Conservation (phyloP, 2,888 invertebrate species). For the Crocallis elinguaria region DNA sequence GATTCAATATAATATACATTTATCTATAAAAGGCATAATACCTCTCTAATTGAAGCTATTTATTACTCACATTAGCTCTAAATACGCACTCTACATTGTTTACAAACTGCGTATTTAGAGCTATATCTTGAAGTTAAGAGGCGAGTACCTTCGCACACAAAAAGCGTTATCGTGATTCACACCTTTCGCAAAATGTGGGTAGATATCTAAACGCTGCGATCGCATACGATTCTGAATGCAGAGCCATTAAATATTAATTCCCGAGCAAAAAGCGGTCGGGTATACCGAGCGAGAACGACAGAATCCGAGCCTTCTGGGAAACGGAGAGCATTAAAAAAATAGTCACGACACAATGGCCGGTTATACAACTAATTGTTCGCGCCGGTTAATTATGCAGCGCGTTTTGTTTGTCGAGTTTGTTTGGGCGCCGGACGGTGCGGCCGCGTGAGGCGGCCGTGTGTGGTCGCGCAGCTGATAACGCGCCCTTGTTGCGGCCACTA, state of each 20-base stretch:
- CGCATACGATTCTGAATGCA: conserved; percentile 67
- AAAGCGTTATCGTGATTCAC: conserved; percentile 40
- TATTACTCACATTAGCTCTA: conserved; percentile 29
- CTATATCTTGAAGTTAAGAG: no score
- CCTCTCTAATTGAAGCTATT: conserved; percentile 26
- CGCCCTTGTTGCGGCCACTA: conserved; percentile 30
- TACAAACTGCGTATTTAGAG: no score
- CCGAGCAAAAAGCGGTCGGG: conserved; percentile 63
- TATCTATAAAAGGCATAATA: conserved; percentile 21
- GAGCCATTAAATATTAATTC: conserved; percentile 73
- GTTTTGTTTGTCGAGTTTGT: conserved; percentile 58
- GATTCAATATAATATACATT: conserved; percentile 29
- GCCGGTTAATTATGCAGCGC: conserved; percentile 72
- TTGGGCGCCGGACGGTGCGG: conserved; percentile 37
- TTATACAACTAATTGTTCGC: conserved; percentile 79
- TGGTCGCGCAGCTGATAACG: conserved; percentile 36
- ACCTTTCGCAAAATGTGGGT: conserved; percentile 55
- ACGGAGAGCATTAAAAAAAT: conserved; percentile 61
- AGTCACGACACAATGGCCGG: conserved; percentile 71
- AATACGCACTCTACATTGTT: conserved; percentile 31
- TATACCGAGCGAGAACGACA: conserved; percentile 47
- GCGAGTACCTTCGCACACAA: conserved; percentile 30
- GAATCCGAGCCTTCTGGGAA: conserved; percentile 77
- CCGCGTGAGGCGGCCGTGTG: conserved; percentile 32
- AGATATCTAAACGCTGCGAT: conserved; percentile 62